Percentiles rank a stretch among this genome's conserved stretches.
phyloP scores from a whole-genome alignment of 2,113 vertebrate species.

The Colius striatus region DNA sequence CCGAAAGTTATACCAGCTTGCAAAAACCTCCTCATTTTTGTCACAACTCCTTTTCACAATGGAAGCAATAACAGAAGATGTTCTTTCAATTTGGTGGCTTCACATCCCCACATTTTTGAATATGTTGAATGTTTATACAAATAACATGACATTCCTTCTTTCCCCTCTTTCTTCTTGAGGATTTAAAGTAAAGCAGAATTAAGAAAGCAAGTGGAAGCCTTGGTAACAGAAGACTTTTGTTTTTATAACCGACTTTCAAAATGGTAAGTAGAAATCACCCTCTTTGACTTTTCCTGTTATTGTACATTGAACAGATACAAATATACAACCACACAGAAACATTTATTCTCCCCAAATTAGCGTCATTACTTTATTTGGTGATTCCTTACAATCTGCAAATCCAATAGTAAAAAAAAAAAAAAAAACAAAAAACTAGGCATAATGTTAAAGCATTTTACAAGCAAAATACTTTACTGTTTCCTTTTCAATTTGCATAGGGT shows the following conservation, averaged over 20 bases:
- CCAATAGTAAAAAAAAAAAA: conserved; percentile 75
- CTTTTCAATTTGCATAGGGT: conserved; percentile 61
- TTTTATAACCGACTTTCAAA: neutral
- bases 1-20: neutral
- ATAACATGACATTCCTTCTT: neutral
- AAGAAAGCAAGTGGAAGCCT: neutral
- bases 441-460: conserved; percentile 82
- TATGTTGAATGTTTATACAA: neutral
- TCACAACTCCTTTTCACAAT: neutral
- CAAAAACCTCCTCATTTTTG: neutral
- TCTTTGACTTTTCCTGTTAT: neutral
- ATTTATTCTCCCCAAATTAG: conserved; percentile 70
- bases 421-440: conserved; percentile 67
- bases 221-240: neutral
- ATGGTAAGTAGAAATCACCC: neutral
- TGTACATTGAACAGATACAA: neutral
- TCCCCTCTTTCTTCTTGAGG: neutral
- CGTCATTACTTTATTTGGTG: conserved; percentile 77
- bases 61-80: neutral
- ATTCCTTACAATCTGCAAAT: conserved; percentile 76
- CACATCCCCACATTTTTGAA: neutral
- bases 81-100: neutral
- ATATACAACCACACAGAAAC: conserved; percentile 7
- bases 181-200: neutral
- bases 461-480: conserved; percentile 76